Base-by-base conservation (phyloP, 1,140 invertebrate genomes). In the Ceratina japonica region DNA sequence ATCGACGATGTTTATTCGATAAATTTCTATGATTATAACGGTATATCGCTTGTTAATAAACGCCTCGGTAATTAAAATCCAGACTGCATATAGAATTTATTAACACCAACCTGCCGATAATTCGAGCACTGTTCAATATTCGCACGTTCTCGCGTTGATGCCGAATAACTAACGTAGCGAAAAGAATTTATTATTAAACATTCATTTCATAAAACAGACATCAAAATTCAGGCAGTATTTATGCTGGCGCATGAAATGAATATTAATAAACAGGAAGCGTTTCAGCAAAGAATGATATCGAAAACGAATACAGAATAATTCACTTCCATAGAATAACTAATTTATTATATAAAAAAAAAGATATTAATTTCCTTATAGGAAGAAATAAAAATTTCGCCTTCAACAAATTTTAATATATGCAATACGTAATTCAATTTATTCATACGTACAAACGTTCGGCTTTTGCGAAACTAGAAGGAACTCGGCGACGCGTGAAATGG, bases 1-100 rank as follows among this genome's bases (percentile, higher is more conserved):
- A 56, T n/a, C 20, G 20, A 0, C 7, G 20, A 75, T 68, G 56
- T 75, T 58, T 75, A 68, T 75, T 68, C 22, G 54, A 49, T 63
- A 22, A 44, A 66, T 66, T 44, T 4, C 49, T 22, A 0, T 12
- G 4, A 3, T 15, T 3, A 44, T 18, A 52, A 27, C 52, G 20
- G 10, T 68, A 22, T 75, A 58, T 68, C 31, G 31, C 52, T 44
- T 44, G 37, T 51, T 56, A 44, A 68, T 66, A 49, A 75, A 68
- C 31, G 12, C 4, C 15, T 8, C 20, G 27, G n/a, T 58, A 58
- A 75, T 68, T 75, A 49, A 75, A 75, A 58, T 58, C 12, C 73
- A 27, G 20, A 49, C 20, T 12, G 37, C 10, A 68, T 58, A 68
- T 75, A 15, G 63, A 58, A 75, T 68, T 75, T 22, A 66, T 66